A percentile compares a stretch with the other conserved stretches of the same genome.
Conservation (phyloP, 2,888 invertebrate species). For the Andricus curvator region DNA sequence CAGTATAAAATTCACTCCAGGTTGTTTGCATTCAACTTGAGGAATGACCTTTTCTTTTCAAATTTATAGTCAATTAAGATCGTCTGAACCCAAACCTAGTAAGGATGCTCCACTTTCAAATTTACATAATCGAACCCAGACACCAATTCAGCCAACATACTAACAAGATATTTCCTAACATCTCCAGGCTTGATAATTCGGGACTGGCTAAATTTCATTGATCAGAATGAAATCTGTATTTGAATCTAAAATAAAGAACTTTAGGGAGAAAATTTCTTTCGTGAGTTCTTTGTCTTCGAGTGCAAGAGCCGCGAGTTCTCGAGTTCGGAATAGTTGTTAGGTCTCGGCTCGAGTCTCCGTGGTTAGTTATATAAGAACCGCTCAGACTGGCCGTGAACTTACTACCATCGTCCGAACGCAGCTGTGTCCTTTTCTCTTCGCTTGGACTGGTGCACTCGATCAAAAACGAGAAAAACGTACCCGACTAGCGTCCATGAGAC, state of each 20-base stretch:
- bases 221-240: not conserved
- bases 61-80: too few relatives aligned
- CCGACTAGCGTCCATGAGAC: slow-evolving; percentile 46
- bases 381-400: slow-evolving; percentile 77
- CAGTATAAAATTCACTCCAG: too few relatives aligned
- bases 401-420: slow-evolving; percentile 71
- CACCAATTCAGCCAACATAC: not conserved
- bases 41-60: too few relatives aligned
- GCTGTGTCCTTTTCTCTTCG: slow-evolving; percentile 60
- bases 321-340: slow-evolving; percentile 56
- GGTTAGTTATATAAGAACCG: slow-evolving; percentile 60
- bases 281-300: slow-evolving; percentile 53
- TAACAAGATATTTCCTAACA: too few relatives aligned
- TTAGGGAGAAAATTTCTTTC: not conserved
- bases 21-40: too few relatives aligned
- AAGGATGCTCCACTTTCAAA: not conserved
- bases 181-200: too few relatives aligned
- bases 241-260: not conserved
- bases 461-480: slow-evolving; percentile 56
- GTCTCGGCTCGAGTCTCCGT: slow-evolving; percentile 48
- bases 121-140: not conserved
- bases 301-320: slow-evolving; percentile 56
- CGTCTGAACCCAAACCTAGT: not conserved
- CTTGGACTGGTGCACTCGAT: slow-evolving; percentile 51
- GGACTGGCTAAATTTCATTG: not conserved